phyloP scores from a whole-genome alignment of 2,888 invertebrate genomes.

The Amiota mariae region DNA sequence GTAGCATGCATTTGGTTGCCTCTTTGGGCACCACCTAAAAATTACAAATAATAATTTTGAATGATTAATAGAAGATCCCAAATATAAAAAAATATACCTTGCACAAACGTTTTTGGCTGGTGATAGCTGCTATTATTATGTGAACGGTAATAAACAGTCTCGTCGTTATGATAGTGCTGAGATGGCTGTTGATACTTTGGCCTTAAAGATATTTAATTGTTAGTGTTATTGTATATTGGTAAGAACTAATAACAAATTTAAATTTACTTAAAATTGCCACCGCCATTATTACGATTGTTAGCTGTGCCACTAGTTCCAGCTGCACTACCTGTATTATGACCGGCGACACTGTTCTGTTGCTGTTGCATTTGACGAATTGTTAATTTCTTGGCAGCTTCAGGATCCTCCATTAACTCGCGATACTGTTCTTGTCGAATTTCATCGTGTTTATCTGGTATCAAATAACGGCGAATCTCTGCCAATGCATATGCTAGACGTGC shows the following conservation, averaged over 20 bases:
- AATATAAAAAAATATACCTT: constrained; percentile 53
- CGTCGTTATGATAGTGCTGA: constrained; percentile 70
- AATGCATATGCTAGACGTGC: constrained; percentile 76
- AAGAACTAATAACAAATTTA: background rate
- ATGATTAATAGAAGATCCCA: constrained; percentile 10
- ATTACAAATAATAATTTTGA: constrained; percentile 1
- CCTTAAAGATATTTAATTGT: constrained; percentile 44
- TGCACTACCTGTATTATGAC: constrained; percentile 34
- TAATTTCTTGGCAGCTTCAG: constrained; percentile 60
- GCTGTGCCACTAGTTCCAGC: constrained; percentile 48
- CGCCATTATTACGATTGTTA: constrained; percentile 57
- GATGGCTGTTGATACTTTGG: constrained; percentile 70
- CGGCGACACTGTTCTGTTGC: constrained; percentile 52
- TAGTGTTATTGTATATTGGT: background rate
- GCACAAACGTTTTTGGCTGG: constrained; percentile 70
- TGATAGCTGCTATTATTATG: constrained; percentile 66
- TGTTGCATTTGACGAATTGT: constrained; percentile 69
- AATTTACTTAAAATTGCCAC: constrained; percentile 58
- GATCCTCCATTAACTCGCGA: constrained; percentile 63
- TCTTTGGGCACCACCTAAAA: constrained; percentile 61
- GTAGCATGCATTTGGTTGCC: constrained; percentile 68
- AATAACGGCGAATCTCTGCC: constrained; percentile 67
- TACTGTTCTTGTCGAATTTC: constrained; percentile 65
- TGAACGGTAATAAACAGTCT: constrained; percentile 71
- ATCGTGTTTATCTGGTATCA: constrained; percentile 67